Percentiles rank a stretch among this genome's conserved stretches.
Evolutionary conservation across 2,797 vertebrate species (phyloP).

Genomic region (Periparus ater): DNA sequence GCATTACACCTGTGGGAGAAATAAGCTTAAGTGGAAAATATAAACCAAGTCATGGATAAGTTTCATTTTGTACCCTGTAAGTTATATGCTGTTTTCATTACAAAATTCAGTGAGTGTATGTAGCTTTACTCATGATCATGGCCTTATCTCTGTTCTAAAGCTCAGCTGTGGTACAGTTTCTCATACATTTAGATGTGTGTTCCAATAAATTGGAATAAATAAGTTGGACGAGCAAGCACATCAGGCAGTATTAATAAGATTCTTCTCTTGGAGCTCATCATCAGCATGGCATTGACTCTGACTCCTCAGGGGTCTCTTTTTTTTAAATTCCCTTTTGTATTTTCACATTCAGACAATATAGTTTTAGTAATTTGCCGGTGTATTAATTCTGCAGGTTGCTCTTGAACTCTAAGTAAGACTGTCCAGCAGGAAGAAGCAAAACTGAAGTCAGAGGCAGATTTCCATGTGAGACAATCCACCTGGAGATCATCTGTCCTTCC

Average conservation of each 20-base stretch:
- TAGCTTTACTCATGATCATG: background rate
- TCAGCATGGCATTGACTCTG: background rate
- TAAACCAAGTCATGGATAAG: background rate
- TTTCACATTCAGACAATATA: background rate
- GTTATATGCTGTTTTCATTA: background rate
- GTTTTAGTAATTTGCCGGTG: background rate
- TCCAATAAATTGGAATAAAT: background rate
- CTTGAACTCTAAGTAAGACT: background rate
- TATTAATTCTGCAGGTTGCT: background rate
- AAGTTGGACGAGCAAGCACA: background rate
- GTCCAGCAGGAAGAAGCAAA: background rate
- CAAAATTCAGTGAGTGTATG: background rate
- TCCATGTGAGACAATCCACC: background rate
- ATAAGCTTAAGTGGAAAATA: background rate
- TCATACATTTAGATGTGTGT: background rate
- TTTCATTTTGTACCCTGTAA: background rate
- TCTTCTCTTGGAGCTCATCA: background rate
- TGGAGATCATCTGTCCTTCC: background rate
- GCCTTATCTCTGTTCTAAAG: background rate
- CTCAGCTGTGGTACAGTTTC: background rate
- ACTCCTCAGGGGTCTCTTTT: background rate
- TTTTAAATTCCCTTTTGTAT: background rate
- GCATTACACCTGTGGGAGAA: background rate
- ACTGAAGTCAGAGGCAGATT: background rate
- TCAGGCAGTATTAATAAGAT: background rate